A percentile compares a stretch with the other conserved stretches of the same genome.
Evolutionary conservation across 2,113 vertebrate genomes (phyloP).

Genomic region (Riparia riparia): DNA sequence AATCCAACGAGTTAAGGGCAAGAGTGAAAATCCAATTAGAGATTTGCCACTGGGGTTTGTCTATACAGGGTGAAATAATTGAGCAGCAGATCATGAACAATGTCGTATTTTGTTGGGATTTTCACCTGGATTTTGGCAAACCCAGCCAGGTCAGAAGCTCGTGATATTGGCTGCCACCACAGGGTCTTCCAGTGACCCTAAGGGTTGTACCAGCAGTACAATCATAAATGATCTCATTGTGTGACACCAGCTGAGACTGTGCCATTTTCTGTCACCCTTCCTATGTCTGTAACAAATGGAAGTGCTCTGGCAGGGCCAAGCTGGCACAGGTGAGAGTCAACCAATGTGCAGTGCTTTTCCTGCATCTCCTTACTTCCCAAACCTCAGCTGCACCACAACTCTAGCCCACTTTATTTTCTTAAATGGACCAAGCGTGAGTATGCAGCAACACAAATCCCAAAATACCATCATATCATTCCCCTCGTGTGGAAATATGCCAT

Average conservation of each 20-base stretch:
- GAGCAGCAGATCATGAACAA: not conserved
- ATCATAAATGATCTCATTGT: not conserved
- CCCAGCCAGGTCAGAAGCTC: not conserved
- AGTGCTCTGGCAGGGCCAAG: not conserved
- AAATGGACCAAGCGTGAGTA: not conserved
- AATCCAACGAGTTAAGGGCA: not conserved
- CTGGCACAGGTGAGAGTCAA: not conserved
- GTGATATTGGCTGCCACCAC: fast-evolving
- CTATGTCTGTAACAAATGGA: fast-evolving
- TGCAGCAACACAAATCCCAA: not conserved
- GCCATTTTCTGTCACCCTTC: not conserved
- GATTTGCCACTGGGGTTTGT: not conserved
- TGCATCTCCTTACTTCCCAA: not conserved
- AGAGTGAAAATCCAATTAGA: not conserved
- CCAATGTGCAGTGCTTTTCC: not conserved
- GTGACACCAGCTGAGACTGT: not conserved
- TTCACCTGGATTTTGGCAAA: not conserved
- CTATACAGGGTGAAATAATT: not conserved
- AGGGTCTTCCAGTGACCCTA: not conserved
- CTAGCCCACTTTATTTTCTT: not conserved
- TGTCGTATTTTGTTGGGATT: fast-evolving
- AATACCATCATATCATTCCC: not conserved
- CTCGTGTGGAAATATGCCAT: not conserved
- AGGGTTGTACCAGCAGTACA: not conserved
- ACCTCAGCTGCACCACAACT: not conserved